A percentile compares a stretch with the other conserved stretches of the same genome.
Conservation (phyloP, 2,113 vertebrate species). For the Rhadina sibilatrix region DNA sequence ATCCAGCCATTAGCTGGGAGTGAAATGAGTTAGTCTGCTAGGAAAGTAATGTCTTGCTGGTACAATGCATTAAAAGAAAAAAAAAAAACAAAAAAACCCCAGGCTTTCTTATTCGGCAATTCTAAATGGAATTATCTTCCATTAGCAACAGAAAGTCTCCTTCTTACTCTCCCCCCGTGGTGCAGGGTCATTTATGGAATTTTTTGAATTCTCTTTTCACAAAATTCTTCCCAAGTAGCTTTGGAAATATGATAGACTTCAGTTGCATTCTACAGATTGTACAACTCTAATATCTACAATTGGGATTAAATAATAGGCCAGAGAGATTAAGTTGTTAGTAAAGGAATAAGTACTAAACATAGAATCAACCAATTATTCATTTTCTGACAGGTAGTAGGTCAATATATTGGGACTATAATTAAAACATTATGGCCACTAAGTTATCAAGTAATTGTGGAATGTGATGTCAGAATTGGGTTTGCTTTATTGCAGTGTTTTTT, state of each 20-base stretch:
- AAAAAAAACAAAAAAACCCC: neutral
- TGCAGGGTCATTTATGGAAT: neutral
- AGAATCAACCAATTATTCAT: neutral
- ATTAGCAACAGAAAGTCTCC: neutral
- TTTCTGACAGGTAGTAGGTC: neutral
- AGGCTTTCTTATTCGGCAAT: neutral
- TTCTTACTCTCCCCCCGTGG: rapidly evolving
- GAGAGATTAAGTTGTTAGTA: neutral
- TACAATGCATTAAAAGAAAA: neutral
- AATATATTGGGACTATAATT: neutral
- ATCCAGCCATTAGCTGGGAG: neutral
- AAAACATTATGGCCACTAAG: neutral
- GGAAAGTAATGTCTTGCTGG: neutral
- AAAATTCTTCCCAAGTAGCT: neutral
- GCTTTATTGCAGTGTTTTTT: neutral
- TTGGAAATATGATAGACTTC: neutral
- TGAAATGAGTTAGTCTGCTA: neutral
- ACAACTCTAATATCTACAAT: neutral
- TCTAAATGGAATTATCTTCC: neutral
- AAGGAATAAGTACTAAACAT: neutral
- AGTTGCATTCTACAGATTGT: neutral
- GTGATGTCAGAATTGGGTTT: neutral
- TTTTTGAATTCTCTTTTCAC: neutral
- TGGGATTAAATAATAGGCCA: neutral
- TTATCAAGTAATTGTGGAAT: neutral